Base-by-base conservation (phyloP, 2,113 vertebrate genomes). In the Amia ocellicauda region DNA sequence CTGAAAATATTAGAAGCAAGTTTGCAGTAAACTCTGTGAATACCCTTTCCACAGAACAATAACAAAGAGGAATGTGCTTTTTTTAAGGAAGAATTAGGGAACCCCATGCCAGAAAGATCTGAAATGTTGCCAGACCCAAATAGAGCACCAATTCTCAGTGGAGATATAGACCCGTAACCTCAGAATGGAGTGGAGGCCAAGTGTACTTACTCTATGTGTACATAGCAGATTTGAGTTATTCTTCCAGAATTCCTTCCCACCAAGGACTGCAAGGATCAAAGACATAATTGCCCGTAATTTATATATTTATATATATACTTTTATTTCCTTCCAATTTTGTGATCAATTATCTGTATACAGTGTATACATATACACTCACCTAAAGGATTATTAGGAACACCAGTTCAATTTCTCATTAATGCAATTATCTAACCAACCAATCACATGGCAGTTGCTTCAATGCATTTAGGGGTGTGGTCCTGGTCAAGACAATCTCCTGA, bases 31-130 rank as follows among this genome's bases (percentile, higher is more conserved):
- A 42, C 24, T 51, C 17, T 24, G 43, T 50, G 22, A 28, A 19
- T 10, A 17, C 29, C 47, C 16, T 57, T 58, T 24, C 43, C 63
- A 57, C 5, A 36, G 5, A 64, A 47, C 11, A 50, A 55, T 56
- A 61, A 51, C 29, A 64, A 42, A 41, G 29, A 49, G 63, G 40
- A 63, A 59, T 63, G 57, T 50, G 29, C 42, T n/a, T 20, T 28
- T 65, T 69, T 69, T 49, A 49, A 20, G 60, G 29, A 16, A 28
- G n/a, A 55, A 69, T n/a, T 19, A 8, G 22, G 43, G 29, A 40
- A 64, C 20, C 22, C 13, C 22, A 13, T 43, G 31, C 45, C n/a
- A 65, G 45, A 26, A 20, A 53, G 19, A 47, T 31, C 22, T 56
- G 31, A 26, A 56, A 20, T 23, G 16, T 24, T 47, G 40, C 66